phyloP scores from a whole-genome alignment of 2,797 vertebrate genomes.

The Adrianichthys oophorus region DNA sequence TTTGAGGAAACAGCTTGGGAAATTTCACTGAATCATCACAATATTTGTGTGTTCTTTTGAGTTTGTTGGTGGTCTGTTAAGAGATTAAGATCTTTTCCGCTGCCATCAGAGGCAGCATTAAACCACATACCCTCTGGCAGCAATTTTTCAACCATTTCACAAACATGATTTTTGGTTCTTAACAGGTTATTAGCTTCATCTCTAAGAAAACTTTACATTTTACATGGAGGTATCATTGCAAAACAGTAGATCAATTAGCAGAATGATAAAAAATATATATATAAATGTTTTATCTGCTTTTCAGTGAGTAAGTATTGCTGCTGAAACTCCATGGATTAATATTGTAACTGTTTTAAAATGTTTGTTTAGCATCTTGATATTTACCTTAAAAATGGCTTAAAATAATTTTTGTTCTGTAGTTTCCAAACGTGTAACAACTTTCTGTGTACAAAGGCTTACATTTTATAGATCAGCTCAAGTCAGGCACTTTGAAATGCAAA shows the following conservation, averaged over 20 bases:
- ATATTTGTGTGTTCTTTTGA: constrained; percentile 51
- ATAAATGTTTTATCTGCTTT: too few relatives aligned
- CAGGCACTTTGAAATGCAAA: too few relatives aligned
- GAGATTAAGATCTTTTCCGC: constrained; percentile 58
- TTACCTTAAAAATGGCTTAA: too few relatives aligned
- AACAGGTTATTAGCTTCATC: constrained; percentile 66
- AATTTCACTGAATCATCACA: too few relatives aligned
- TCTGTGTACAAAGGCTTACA: too few relatives aligned
- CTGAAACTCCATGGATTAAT: too few relatives aligned
- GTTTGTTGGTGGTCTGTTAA: constrained; percentile 68
- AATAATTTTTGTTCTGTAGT: too few relatives aligned
- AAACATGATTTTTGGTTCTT: constrained; percentile 62
- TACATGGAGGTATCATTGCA: constrained; percentile 35
- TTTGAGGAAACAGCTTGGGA: too few relatives aligned
- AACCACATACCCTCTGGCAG: constrained; percentile 55
- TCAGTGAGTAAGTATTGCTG: too few relatives aligned
- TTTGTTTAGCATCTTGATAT: constrained; percentile 47
- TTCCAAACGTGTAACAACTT: too few relatives aligned
- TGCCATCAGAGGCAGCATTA: constrained; percentile 54
- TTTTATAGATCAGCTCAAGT: too few relatives aligned
- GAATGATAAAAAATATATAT: constrained; percentile 1
- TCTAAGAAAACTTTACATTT: constrained; percentile 63
- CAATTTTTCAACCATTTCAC: constrained; percentile 68
- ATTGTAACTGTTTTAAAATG: constrained; percentile 49
- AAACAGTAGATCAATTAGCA: constrained; percentile 56